Evolutionary conservation across 2,113 vertebrate species (phyloP).

Genomic region (Ibidorhyncha struthersii): DNA sequence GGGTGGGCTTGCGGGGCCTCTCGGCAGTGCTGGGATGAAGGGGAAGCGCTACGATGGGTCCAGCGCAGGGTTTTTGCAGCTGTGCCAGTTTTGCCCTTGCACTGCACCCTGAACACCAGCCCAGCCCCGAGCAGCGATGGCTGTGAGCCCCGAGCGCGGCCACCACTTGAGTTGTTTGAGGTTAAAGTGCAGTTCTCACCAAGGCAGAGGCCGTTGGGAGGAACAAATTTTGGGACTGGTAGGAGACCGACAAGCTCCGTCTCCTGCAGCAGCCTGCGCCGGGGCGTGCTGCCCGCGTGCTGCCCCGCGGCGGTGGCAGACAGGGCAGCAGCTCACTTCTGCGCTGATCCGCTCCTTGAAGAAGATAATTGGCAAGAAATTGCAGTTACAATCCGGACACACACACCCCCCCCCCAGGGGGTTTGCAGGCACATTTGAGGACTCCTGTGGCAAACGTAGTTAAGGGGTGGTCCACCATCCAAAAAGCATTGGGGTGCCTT

Average conservation of each 20-base stretch:
- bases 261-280: not conserved
- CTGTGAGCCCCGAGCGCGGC: not conserved
- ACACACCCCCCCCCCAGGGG: not conserved
- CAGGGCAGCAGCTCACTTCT: not conserved
- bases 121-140: accelerated
- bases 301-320: accelerated
- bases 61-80: accelerated
- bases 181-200: not conserved
- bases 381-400: not conserved
- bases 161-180: not conserved
- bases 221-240: not conserved
- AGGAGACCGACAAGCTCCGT: not conserved
- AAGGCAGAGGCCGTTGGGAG: not conserved
- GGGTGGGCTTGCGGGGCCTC: not conserved
- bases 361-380: not conserved
- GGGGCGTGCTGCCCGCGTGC: not conserved
- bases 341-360: not conserved
- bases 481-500: not conserved
- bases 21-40: accelerated
- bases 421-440: accelerated
- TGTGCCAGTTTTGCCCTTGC: too few relatives aligned
- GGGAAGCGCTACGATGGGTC: too few relatives aligned
- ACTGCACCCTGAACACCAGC: not conserved
- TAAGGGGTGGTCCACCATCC: not conserved
- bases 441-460: not conserved